phyloP scores from a whole-genome alignment of 2,113 vertebrate species.

The Stigmatopora argus region DNA sequence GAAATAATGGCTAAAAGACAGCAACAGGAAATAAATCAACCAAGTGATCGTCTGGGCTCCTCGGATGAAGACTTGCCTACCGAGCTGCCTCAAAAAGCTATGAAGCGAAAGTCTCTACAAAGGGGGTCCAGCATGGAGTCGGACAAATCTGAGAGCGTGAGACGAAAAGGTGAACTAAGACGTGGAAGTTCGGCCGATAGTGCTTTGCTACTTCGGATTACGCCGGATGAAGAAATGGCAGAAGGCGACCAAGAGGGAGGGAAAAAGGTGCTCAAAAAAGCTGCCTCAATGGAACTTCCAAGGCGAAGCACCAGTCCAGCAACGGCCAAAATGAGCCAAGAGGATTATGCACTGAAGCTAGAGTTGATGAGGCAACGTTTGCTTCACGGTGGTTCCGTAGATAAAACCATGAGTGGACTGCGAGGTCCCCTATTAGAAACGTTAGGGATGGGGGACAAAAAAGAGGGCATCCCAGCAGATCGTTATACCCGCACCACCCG shows the following conservation, averaged over 20 bases:
- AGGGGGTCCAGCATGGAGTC: constrained; percentile 78
- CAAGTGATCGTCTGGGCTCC: constrained; percentile 65
- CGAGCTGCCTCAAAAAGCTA: constrained; percentile 48
- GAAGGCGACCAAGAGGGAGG: constrained; percentile 57
- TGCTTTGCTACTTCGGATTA: constrained; percentile 74
- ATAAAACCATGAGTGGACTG: constrained; percentile 90
- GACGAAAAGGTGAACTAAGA: constrained; percentile 77
- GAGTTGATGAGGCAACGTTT: constrained; percentile 90
- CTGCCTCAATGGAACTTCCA: constrained; percentile 83
- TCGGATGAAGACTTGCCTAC: constrained; percentile 74
- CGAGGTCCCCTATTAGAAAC: constrained; percentile 91
- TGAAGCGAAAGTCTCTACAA: constrained; percentile 73
- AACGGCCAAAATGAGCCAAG: constrained; percentile 76
- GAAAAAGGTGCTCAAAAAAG: constrained; percentile 76
- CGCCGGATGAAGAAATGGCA: constrained; percentile 48
- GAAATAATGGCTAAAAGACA: constrained; percentile 50
- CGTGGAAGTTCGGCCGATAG: constrained; percentile 90
- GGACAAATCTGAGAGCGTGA: constrained; percentile 62
- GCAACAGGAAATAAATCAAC: constrained; percentile 54
- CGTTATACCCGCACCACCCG: constrained; percentile 64
- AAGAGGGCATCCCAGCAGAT: constrained; percentile 57
- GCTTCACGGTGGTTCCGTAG: constrained; percentile 78
- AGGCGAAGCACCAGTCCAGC: constrained; percentile 78
- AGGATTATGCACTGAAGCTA: constrained; percentile 85
- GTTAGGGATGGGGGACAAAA: constrained; percentile 78